phyloP scores from a whole-genome alignment of 2,797 vertebrate species.

The Taenioides sp. region DNA sequence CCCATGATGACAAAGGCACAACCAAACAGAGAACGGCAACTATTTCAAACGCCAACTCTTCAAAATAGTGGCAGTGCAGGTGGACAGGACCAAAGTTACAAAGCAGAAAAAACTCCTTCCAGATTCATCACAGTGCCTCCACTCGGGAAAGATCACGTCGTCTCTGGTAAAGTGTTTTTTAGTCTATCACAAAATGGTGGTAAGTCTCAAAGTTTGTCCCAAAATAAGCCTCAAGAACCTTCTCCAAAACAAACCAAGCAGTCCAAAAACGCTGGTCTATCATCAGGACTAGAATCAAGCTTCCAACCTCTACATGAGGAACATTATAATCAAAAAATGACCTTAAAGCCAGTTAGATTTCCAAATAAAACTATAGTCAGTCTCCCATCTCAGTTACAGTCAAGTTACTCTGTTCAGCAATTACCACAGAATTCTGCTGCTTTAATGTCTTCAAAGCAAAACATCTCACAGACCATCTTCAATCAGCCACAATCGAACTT shows the following conservation, averaged over 20 bases:
- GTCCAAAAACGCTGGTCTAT: not conserved
- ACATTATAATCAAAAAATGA: not conserved
- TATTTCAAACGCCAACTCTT: not conserved
- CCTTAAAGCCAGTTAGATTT: not conserved
- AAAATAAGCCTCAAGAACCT: not conserved
- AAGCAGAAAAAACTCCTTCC: not conserved
- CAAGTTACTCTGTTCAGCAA: not conserved
- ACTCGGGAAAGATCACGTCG: not conserved
- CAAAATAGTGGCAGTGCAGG: not conserved
- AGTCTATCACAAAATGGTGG: not conserved
- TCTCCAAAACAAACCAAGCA: not conserved
- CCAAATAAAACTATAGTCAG: not conserved
- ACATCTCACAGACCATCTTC: not conserved
- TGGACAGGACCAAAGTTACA: not conserved
- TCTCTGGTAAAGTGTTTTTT: not conserved
- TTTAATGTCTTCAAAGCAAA: not conserved
- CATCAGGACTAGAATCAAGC: not conserved
- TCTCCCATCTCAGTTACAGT: not conserved
- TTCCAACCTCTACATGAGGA: not conserved
- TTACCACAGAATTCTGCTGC: not conserved
- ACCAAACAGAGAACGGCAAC: not conserved
- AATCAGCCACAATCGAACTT: not conserved
- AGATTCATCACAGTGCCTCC: not conserved
- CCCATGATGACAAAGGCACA: not conserved
- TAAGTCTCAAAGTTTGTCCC: not conserved